phyloP scores from a whole-genome alignment of 2,797 vertebrate genomes.

The Bufotes viridis region DNA sequence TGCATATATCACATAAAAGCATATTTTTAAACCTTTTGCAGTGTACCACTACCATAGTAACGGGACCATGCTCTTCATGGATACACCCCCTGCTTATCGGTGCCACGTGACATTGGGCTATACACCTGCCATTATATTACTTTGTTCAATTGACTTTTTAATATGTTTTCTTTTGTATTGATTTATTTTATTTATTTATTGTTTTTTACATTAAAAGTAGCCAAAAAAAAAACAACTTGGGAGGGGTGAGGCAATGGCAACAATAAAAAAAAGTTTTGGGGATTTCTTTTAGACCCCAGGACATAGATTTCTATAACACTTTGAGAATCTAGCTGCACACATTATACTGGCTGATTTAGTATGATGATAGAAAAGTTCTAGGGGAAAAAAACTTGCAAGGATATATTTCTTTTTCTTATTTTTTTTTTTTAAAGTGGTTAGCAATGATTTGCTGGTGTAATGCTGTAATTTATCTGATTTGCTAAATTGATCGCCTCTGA shows the following conservation, averaged over 20 bases:
- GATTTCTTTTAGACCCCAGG: neutral
- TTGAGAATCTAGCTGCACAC: neutral
- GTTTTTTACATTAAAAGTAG: too few species aligned
- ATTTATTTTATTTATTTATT: too few species aligned
- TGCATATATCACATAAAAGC: too few species aligned
- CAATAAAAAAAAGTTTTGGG: neutral
- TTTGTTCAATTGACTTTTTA: too few species aligned
- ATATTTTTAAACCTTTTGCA: too few species aligned
- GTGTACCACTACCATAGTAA: too few species aligned
- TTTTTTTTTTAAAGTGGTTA: conserved; percentile 26
- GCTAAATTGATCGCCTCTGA: conserved; percentile 66
- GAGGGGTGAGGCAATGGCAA: neutral
- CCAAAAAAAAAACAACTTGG: too few species aligned
- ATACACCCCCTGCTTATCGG: too few species aligned
- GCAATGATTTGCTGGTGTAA: conserved; percentile 26
- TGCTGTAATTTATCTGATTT: conserved; percentile 69
- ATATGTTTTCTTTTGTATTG: too few species aligned
- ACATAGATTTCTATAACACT: neutral
- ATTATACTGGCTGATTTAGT: neutral
- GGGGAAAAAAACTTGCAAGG: neutral
- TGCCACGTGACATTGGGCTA: too few species aligned
- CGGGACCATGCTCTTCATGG: too few species aligned
- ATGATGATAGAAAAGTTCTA: conserved; percentile 22
- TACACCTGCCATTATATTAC: too few species aligned
- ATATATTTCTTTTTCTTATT: conserved; percentile 9